Conservation (phyloP, 2,888 invertebrate genomes). For the Idaea biselata region DNA sequence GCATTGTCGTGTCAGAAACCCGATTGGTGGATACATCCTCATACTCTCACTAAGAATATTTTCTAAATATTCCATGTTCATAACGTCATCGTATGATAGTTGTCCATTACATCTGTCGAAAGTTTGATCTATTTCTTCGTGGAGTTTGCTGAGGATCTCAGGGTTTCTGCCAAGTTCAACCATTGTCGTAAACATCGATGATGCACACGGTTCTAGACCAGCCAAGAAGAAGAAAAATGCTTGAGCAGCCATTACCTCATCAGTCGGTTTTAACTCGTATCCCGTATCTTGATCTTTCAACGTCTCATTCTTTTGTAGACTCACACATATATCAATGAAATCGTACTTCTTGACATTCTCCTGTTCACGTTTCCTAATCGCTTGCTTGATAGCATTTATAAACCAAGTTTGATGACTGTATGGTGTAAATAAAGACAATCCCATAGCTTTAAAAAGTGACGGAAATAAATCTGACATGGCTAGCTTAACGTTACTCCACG, state of each 20-base stretch:
- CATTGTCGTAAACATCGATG: conserved; percentile 45
- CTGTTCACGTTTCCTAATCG: conserved; percentile 45
- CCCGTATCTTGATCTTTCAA: conserved; percentile 47
- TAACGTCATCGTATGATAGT: conserved; percentile 21
- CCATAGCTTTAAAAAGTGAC: conserved; percentile 34
- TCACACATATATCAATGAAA: conserved; percentile 55
- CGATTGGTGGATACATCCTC: conserved; percentile 54
- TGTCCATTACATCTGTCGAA: conserved; percentile 20
- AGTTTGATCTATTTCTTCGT: conserved; percentile 53
- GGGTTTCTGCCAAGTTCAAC: conserved; percentile 54
- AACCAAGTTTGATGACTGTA: conserved; percentile 45
- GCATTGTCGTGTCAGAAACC: conserved; percentile 43
- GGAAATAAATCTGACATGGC: conserved; percentile 27
- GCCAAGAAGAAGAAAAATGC: conserved; percentile 62
- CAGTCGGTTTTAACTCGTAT: conserved; percentile 50
- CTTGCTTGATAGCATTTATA: conserved; percentile 51
- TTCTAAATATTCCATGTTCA: conserved; percentile 23
- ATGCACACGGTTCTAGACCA: conserved; percentile 61
- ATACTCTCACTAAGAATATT: conserved; percentile 42
- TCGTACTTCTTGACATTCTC: conserved; percentile 50
- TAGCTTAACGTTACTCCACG: conserved; percentile 38
- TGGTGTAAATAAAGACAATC: conserved; percentile 45
- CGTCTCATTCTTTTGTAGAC: conserved; percentile 48
- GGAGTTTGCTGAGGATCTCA: conserved; percentile 45
- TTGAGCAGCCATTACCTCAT: conserved; percentile 55